Base-by-base conservation (phyloP, 2,797 vertebrate species). In the Micropoecilia bifurca region DNA sequence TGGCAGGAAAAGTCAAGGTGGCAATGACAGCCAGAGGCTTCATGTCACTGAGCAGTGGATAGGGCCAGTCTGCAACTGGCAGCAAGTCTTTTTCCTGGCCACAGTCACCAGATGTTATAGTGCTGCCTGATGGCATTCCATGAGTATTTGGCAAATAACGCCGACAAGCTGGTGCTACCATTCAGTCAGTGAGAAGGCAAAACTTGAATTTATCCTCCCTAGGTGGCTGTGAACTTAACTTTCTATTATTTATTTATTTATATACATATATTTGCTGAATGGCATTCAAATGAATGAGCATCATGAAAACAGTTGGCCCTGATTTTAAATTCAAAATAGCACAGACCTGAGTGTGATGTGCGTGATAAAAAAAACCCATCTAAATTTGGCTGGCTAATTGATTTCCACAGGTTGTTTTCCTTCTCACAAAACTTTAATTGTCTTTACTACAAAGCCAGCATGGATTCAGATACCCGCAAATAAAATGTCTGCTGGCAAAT, bases 1-100 rank as follows among this genome's bases (percentile, higher is more conserved):
- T 79, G 83, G 81, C 81, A 72, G 69, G 76, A 77, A 82, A 81
- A 87, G 87, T 80, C 88, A 91, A 91, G 90, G 90, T 91, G 92
- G 93, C 85, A 85, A 82, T 30, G 75, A 87, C 72, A 83, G 79
- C 89, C 89, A 89, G 82, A 88, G 88, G 83, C 90, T 86, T 74
- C 73, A 81, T 84, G 53, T 85, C 75, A 45, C 80, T 87, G 77
- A 84, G 76, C 71, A 74, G 57, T 82, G 83, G 87, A 92, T 81
- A 75, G 85, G 85, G 76, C 78, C 48, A 20, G 77, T 78, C 82
- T 86, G 77, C 78, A 25, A 53, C 82, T 92, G 88, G 93, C 90
- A 91, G 14, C 47, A 10, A 72, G 80, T 81, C 77, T 71, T 61
- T 84, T 75, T 78, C 71, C 77, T 88, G 86, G 87, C 84, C 86